Percentiles rank a stretch among this genome's conserved stretches.
Evolutionary conservation across 1,140 invertebrate genomes (phyloP).

Genomic region (Nebria ingens): DNA sequence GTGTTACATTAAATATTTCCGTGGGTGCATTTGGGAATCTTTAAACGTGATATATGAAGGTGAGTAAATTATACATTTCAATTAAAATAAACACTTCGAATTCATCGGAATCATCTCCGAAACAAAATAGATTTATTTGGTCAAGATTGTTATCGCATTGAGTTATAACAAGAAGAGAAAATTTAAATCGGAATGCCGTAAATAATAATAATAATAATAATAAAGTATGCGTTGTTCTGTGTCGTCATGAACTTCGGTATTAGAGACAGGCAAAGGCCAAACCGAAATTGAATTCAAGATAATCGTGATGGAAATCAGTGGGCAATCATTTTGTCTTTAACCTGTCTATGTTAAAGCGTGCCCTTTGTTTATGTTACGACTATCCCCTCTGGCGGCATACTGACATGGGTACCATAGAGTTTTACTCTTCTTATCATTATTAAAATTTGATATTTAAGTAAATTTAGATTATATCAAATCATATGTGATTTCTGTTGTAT

Average conservation of each 20-base stretch:
- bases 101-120: not conserved
- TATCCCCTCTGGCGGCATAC: not conserved
- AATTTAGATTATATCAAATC: too few species aligned
- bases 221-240: too few species aligned
- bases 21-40: too few species aligned
- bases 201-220: too few species aligned
- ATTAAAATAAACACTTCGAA: not conserved
- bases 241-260: not conserved
- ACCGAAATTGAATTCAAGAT: conserved; percentile 5
- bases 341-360: conserved; percentile 1
- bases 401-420: not conserved
- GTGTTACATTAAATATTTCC: too few species aligned
- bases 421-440: too few species aligned
- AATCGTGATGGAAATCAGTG: conserved; percentile 4
- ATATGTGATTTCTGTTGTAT: too few species aligned
- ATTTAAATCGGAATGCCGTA: not conserved
- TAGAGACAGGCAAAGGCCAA: not conserved
- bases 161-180: not conserved
- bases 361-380: conserved; percentile 4
- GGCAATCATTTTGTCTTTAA: conserved; percentile 7
- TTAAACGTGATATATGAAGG: not conserved
- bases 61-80: not conserved
- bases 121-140: not conserved
- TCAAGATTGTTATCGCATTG: not conserved
- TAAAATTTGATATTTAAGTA: too few species aligned